Base-by-base conservation (phyloP, 2,888 invertebrate genomes). In the Drosophila pseudotakahashii region DNA sequence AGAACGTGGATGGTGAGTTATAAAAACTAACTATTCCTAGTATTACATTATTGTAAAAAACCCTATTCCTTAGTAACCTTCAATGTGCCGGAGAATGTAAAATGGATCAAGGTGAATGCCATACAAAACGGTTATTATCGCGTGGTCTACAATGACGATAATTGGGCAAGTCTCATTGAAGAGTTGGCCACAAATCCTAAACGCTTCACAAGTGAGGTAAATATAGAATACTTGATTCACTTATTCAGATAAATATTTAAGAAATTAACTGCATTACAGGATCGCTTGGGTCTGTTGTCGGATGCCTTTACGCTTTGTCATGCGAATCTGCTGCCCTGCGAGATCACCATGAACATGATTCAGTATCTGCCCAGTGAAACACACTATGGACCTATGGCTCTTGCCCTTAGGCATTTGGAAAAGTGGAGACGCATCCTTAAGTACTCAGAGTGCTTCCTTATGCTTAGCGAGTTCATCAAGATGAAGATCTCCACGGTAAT, bases 351-450 rank as follows among this genome's bases (percentile, higher is more conserved):
- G 90, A 92, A 92, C 52, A 89, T 92, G 88, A 89, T 92, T 7
- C 90, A 90, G 60, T 92, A 92, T 81, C 74, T 92, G 44, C 91
- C 91, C 16, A 91, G 90, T 55, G 92, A 92, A 76, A 90, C 88
- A 5, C 88, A 90, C 57, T 92, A 91, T 85, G 92, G 92, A 6
- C 92, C 92, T 0, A 89, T 92, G 85, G 87, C 91, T 0, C 75
- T 91, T 62, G 91, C 91, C 0, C 57, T 92, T 57, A 77, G 89
- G 4, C 92, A 92, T 61, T 75, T 92, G 54, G 92, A 92, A 66
- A 91, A 90, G 53, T 92, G 92, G 92, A 89, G 92, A 13, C 89
- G 92, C n/a, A 92, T 92, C n/a, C 76, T 92, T 2, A 92, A 92
- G 75, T 92, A 92, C 53, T 92, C 92, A 0, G 92, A 92, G 77